Evolutionary conservation across 2,797 vertebrate genomes (phyloP), one percentile per base, ranked within the genome.

Genomic region (Urocyon cinereoargenteus): DNA sequence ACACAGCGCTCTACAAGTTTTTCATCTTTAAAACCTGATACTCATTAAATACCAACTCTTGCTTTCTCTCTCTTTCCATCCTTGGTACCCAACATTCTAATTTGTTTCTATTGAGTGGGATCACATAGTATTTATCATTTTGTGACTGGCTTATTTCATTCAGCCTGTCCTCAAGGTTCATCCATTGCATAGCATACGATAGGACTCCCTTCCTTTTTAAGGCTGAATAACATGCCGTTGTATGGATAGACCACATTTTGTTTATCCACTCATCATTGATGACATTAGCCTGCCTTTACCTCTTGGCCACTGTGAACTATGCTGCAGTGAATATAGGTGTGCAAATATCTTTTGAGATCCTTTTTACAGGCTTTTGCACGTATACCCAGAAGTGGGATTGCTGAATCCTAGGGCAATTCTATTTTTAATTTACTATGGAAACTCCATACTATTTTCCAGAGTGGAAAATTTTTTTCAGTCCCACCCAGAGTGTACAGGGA

Each of bases 331-430:
- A 68, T 34, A 15, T 10, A 18, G 28, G 2, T 26, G 28, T n/a
- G 19, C 12, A 59, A 49, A 16, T 19, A 64, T 89, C 36, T 53
- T 82, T 28, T n/a, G 34, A 21, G 9, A 53, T 24, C 21, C 18
- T 24, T 55, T 36, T 79, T 83, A 31, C 21, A 1, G 1, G 6
- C 2, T 72, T 72, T 57, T 1, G 1, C 2, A 5, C 26, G 0
- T 28, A 13, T 28, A 57, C 11, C 7, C 14, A 15, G 91, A 78
- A 81, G 28, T 6, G 5, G 12, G n/a, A 59, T 51, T 72, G 1
- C 10, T 53, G 6, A 22, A n/a, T 72, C 2, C 2, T 73, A 31
- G 9, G 2, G 15, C 4, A 19, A 6, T 28, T 40, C 15, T 18
- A 13, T n/a, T 92, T 64, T 24, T 59, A 49, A 51, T 40, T 85